Conservation (phyloP, 2,888 invertebrate genomes). For the Terebella lapidaria region DNA sequence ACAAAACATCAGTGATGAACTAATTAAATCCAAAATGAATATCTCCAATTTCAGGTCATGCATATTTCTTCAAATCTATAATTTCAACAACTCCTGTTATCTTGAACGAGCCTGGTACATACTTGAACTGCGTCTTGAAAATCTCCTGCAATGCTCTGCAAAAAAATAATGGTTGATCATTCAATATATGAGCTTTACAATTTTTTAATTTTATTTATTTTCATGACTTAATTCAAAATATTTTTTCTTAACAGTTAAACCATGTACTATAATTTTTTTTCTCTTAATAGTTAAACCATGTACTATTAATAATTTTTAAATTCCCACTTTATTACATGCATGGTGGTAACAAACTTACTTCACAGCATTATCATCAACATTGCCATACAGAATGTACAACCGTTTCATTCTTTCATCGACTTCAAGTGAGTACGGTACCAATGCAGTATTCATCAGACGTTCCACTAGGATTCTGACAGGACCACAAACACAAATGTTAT, state of each 20-base stretch:
- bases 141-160: conserved; percentile 76
- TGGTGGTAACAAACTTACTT: too few species aligned
- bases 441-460: conserved; percentile 83
- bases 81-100: too few species aligned
- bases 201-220: too few species aligned
- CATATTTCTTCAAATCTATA: too few species aligned
- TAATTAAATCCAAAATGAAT: background rate
- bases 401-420: conserved; percentile 88
- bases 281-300: too few species aligned
- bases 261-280: too few species aligned
- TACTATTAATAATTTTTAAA: background rate
- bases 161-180: too few species aligned
- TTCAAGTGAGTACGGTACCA: conserved; percentile 87
- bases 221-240: too few species aligned
- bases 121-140: conserved; percentile 75
- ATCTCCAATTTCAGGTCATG: too few species aligned
- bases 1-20: background rate
- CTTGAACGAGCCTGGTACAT: background rate
- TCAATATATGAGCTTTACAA: too few species aligned
- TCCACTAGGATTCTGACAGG: conserved; percentile 71
- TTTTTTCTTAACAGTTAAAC: too few species aligned
- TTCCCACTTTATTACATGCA: too few species aligned
- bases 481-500: background rate
- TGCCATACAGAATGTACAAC: conserved; percentile 82
- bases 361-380: conserved; percentile 89